Evolutionary conservation across 2,797 vertebrate species (phyloP), one percentile per base, ranked within the genome.

Genomic region (Dallia pectoralis): DNA sequence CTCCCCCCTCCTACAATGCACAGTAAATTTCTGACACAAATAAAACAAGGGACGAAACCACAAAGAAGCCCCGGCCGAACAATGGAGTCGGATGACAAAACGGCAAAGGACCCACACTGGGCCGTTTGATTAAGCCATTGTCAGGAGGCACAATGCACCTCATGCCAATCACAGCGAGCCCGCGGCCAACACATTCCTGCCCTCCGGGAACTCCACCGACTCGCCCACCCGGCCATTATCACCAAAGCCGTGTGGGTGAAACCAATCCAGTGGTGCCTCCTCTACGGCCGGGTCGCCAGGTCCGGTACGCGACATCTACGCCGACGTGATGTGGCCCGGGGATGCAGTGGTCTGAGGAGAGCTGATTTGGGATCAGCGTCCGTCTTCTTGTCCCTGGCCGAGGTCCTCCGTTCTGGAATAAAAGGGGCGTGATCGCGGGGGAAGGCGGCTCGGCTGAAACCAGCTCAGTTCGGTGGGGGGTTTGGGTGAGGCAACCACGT

Each of bases 11-110:
- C 84, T 90, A 92, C 91, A 93, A 94, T 93, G 88, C 92, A 92
- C 92, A 92, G 92, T 94, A 92, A 91, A 91, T 92, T 92, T 93
- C 90, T 82, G 81, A 84, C 89, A 93, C 92, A 93, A 92, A 89
- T 90, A 91, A 91, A 91, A 92, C 85, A 90, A 89, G 87, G 87
- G 90, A 85, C 87, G 88, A 91, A 89, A 85, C 87, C 84, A 92
- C 91, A 92, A 91, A 93, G 91, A 88, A 82, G 82, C 81, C 75
- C 83, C 77, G 40, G n/a, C n/a, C 86, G 87, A 91, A 93, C 92
- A 93, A 94, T 91, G 85, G 90, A 85, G 85, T 89, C 81, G 70
- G 87, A 91, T 92, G 89, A 92, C 91, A 92, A 93, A 93, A 93
- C 89, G 85, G 87, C 89, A 90, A 91, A 89, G 90, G 88, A 88